Conservation (phyloP, 2,888 invertebrate species). For the Heliconius ismenius region DNA sequence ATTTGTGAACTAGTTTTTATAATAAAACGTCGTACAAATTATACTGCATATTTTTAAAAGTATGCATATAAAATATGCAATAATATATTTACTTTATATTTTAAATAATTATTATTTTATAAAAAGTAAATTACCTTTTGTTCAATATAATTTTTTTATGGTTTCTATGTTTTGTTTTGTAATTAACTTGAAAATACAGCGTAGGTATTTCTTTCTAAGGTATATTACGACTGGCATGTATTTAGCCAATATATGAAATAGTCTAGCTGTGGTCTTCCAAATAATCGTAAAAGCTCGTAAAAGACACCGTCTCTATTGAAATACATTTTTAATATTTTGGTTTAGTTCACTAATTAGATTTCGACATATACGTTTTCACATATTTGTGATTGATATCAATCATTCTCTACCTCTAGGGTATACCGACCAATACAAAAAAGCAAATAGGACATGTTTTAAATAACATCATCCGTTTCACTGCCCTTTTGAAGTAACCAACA, state of each 20-base stretch:
- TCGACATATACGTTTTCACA: too few relatives aligned
- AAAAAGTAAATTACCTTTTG: not conserved
- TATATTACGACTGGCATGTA: too few relatives aligned
- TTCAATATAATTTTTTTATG: not conserved
- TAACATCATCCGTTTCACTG: not conserved
- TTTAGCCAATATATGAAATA: too few relatives aligned
- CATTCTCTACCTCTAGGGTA: not conserved
- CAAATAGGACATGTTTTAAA: too few relatives aligned
- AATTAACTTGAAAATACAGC: too few relatives aligned
- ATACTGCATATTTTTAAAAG: not conserved
- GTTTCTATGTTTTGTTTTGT: not conserved
- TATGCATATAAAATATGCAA: too few relatives aligned
- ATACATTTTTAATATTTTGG: too few relatives aligned
- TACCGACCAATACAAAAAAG: not conserved
- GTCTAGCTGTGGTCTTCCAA: not conserved
- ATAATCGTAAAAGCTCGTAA: not conserved
- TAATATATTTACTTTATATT: not conserved
- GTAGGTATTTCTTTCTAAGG: too few relatives aligned
- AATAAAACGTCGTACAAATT: not conserved
- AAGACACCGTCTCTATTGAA: too few relatives aligned
- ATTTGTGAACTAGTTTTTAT: conserved; percentile 3
- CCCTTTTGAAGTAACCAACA: not conserved
- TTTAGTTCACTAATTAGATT: too few relatives aligned
- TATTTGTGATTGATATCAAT: too few relatives aligned
- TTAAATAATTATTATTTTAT: not conserved